phyloP scores from a whole-genome alignment of 2,888 invertebrate genomes.

The Drosophila colorata region DNA sequence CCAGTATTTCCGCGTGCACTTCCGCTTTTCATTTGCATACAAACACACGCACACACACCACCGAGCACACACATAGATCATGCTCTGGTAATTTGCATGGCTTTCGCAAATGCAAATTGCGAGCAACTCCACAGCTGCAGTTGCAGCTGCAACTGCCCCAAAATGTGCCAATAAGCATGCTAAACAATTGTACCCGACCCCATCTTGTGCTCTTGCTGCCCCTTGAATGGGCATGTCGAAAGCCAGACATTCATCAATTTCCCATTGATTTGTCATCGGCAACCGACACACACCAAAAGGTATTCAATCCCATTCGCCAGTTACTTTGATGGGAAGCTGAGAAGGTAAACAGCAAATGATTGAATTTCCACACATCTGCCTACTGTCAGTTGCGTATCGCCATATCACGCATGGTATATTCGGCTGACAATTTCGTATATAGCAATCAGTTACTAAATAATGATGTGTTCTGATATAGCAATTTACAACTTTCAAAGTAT shows the following conservation, averaged over 20 bases:
- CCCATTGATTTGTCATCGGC: conserved; percentile 65
- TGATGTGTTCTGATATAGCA: conserved; percentile 13
- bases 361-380: neutral
- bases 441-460: conserved; percentile 10
- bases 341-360: conserved; percentile 4
- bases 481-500: conserved; percentile 22
- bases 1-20: conserved; percentile 49
- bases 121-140: conserved; percentile 30
- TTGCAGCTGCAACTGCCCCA: conserved; percentile 24
- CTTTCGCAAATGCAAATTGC: conserved; percentile 61
- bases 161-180: conserved; percentile 76
- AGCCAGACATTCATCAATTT: conserved; percentile 56
- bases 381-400: neutral
- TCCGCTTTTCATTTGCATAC: conserved; percentile 72
- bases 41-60: conserved; percentile 11
- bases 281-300: conserved; percentile 31
- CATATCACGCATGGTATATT: neutral
- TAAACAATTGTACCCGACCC: conserved; percentile 57
- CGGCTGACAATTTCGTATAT: conserved; percentile 13
- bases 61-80: conserved; percentile 39
- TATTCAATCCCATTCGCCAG: conserved; percentile 10
- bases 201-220: neutral
- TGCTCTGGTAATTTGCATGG: conserved; percentile 53
- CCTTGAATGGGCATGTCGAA: neutral
- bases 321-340: conserved; percentile 1